These are phyloP conservation scores for Saxidomus purpurata DNA, from an alignment of 1,140 invertebrate genomes.

Conservation along the genomic window DNA sequence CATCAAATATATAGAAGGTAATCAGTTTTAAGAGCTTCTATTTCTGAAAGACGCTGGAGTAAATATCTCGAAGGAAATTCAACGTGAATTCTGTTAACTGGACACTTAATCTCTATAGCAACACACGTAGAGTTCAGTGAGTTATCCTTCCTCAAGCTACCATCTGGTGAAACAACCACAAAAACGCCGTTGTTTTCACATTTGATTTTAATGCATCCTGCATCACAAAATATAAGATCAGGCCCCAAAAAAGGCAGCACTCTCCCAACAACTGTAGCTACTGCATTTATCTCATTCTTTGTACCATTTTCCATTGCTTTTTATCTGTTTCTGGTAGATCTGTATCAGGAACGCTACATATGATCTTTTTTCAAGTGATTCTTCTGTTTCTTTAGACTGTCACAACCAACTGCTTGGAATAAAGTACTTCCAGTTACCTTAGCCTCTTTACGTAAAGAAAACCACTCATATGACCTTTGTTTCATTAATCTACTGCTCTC, in stretches of 20 bases:
- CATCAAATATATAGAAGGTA: slow-evolving; percentile 42
- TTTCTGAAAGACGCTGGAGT: slow-evolving; percentile 49
- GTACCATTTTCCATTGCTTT: slow-evolving; percentile 54
- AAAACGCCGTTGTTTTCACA: not conserved
- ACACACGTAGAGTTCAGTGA: not conserved
- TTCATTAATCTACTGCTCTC: slow-evolving; percentile 28
- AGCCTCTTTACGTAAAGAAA: slow-evolving; percentile 21
- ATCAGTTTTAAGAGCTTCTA: slow-evolving; percentile 48
- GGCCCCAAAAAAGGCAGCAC: slow-evolving; percentile 49
- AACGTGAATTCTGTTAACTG: slow-evolving; percentile 6
- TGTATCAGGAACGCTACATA: slow-evolving; percentile 33
- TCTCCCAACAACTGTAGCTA: slow-evolving; percentile 53
- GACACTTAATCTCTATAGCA: slow-evolving; percentile 65
- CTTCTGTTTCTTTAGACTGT: slow-evolving; percentile 39
- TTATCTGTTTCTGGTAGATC: not conserved
- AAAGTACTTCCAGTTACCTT: slow-evolving; percentile 62
- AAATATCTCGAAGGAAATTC: slow-evolving; percentile 44
- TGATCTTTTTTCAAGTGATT: slow-evolving; percentile 61
- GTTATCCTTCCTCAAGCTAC: slow-evolving; percentile 30
- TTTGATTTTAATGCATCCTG: slow-evolving; percentile 25
- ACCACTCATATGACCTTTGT: slow-evolving; percentile 61
- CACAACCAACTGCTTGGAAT: slow-evolving; percentile 26
- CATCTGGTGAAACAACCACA: slow-evolving; percentile 60
- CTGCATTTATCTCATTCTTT: slow-evolving; percentile 52
- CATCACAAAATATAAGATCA: slow-evolving; percentile 53